These are phyloP conservation scores for Sisyra terminalis DNA, from an alignment of 2,888 invertebrate genomes.

Conservation along the genomic window DNA sequence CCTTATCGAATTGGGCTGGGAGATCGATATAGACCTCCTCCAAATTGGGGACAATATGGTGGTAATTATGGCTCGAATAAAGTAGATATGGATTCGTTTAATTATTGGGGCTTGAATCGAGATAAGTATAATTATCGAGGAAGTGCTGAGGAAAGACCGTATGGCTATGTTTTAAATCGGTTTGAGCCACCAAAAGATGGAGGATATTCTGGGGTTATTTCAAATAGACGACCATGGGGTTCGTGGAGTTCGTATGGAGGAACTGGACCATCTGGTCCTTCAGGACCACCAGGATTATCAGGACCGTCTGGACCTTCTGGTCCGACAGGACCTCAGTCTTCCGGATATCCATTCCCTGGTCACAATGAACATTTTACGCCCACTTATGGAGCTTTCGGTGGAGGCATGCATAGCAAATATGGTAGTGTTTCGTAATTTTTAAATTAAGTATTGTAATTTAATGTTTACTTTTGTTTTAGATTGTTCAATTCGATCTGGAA, in stretches of 20 bases:
- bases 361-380: neutral
- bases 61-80: constrained; percentile 19
- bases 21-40: constrained; percentile 21
- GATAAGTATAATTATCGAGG: constrained; percentile 15
- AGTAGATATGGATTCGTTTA: constrained; percentile 17
- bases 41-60: constrained; percentile 24
- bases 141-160: neutral
- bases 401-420: neutral
- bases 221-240: neutral
- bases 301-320: neutral
- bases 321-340: neutral
- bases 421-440: neutral
- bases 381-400: constrained; percentile 1
- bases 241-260: neutral
- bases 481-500: constrained; percentile 56
- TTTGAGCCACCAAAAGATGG: constrained; percentile 5
- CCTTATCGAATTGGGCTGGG: constrained; percentile 16
- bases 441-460: neutral
- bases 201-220: constrained; percentile 6
- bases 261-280: neutral
- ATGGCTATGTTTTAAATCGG: constrained; percentile 3
- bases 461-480: constrained; percentile 28
- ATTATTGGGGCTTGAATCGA: constrained; percentile 35
- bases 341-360: too few species aligned
- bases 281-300: neutral